A percentile compares a stretch with the other conserved stretches of the same genome.
These are phyloP conservation scores for Rotaria sp. DNA, from an alignment of 2,888 invertebrate species.

Conservation along the genomic window DNA sequence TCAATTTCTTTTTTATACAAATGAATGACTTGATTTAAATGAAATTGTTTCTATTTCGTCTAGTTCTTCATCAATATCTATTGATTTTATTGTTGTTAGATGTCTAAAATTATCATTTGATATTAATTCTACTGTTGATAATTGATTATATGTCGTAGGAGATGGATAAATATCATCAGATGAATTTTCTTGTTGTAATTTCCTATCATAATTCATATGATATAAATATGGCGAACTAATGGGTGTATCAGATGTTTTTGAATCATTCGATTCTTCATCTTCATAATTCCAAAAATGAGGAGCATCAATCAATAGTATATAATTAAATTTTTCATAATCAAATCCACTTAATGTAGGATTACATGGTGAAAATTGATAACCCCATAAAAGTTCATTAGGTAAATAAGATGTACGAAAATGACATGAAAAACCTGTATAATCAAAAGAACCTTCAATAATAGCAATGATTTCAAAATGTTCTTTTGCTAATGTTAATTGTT, in stretches of 20 bases:
- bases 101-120: background rate
- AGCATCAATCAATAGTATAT: conserved; percentile 10
- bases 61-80: background rate
- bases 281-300: background rate
- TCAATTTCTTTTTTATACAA: background rate
- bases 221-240: background rate
- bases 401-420: conserved; percentile 39
- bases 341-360: conserved; percentile 9
- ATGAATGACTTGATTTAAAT: background rate
- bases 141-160: background rate
- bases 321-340: conserved; percentile 37
- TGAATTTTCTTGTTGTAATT: background rate
- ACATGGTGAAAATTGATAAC: conserved; percentile 29
- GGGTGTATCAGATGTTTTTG: background rate
- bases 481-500: background rate
- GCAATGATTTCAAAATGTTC: conserved; percentile 39
- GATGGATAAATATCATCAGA: background rate
- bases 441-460: conserved; percentile 38
- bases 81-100: background rate
- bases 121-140: background rate
- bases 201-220: background rate
- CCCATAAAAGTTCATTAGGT: conserved; percentile 37
- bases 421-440: conserved; percentile 37
- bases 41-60: background rate
- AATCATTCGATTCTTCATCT: background rate